Evolutionary conservation across 2,113 vertebrate genomes (phyloP).

Genomic region (Elanus axillaris): DNA sequence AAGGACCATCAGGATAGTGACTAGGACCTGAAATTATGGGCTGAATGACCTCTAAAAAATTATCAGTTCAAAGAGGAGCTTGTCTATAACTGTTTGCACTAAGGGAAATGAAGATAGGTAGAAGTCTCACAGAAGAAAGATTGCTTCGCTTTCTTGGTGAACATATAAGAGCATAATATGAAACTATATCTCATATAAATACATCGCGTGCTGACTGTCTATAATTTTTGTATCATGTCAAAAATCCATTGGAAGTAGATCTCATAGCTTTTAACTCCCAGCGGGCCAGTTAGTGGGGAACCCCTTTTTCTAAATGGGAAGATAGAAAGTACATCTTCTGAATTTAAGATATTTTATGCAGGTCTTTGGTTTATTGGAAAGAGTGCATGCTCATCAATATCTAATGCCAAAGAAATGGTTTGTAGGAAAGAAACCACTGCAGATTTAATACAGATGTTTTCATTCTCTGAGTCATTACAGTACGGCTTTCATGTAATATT

Average conservation of each 20-base stretch:
- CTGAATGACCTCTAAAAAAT: conserved; percentile 73
- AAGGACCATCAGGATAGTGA: conserved; percentile 72
- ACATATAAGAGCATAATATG: not conserved
- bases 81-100: conserved; percentile 65
- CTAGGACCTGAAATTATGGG: conserved; percentile 69
- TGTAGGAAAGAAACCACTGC: not conserved
- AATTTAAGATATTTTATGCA: not conserved
- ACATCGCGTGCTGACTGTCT: not conserved
- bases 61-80: conserved; percentile 60
- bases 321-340: not conserved
- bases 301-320: not conserved
- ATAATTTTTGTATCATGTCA: conserved; percentile 34
- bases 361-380: not conserved
- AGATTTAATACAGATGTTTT: conserved; percentile 38
- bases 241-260: not conserved
- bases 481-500: not conserved
- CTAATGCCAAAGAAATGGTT: conserved; percentile 4
- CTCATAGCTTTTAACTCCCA: not conserved
- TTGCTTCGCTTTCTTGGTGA: conserved; percentile 40
- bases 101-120: conserved; percentile 47
- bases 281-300: not conserved
- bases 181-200: conserved; percentile 28
- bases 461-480: not conserved
- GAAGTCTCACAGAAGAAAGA: conserved; percentile 7
- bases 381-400: conserved; percentile 16